A percentile compares a stretch with the other conserved stretches of the same genome.
These are phyloP conservation scores for Daphoenositta chrysoptera DNA, from an alignment of 2,113 vertebrate species.

Conservation along the genomic window DNA sequence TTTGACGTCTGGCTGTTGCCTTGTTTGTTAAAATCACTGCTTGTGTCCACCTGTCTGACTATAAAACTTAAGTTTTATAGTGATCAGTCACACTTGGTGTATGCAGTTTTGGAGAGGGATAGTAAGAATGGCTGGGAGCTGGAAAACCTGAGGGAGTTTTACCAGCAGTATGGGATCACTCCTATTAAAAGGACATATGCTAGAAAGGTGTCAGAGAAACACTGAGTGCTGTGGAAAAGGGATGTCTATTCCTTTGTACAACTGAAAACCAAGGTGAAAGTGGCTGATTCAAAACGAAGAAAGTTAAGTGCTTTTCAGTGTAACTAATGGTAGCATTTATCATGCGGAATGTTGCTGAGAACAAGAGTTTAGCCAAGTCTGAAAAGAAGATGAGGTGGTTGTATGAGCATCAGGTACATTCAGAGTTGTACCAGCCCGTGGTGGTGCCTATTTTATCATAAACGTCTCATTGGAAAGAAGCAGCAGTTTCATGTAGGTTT, in stretches of 20 bases:
- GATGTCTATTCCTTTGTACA: background rate
- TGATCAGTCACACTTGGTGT: background rate
- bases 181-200: accelerated
- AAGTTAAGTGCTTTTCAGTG: background rate
- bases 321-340: background rate
- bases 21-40: background rate
- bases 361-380: background rate
- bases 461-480: background rate
- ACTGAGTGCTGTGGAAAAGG: background rate
- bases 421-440: background rate
- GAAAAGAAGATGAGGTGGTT: background rate
- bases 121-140: background rate
- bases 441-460: background rate
- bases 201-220: background rate
- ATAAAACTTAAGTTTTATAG: background rate
- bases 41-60: background rate
- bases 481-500: background rate
- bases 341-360: background rate
- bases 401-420: background rate
- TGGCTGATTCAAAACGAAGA: background rate
- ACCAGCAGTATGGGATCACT: background rate
- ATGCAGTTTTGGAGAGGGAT: background rate
- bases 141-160: background rate
- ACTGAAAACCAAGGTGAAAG: background rate
- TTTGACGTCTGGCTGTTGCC: background rate